These are phyloP conservation scores for Epinotia nisella DNA, from an alignment of 2,888 invertebrate genomes.

Conservation along the genomic window DNA sequence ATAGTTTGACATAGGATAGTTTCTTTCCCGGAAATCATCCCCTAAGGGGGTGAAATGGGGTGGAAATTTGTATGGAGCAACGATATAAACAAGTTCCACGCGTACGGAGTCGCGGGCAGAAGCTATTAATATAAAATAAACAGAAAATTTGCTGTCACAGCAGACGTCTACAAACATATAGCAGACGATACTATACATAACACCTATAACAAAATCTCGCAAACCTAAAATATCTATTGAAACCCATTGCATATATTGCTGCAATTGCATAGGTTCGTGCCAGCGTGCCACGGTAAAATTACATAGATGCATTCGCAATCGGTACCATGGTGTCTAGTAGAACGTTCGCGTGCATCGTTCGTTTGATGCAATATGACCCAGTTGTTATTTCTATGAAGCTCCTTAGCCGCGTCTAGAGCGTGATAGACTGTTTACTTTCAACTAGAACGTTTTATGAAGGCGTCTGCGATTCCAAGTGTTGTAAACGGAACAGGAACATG, in stretches of 20 bases:
- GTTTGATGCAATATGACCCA: conserved; percentile 79
- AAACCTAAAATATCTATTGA: background rate
- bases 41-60: too few species aligned
- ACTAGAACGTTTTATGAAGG: conserved; percentile 20
- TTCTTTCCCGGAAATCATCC: too few species aligned
- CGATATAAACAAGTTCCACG: too few species aligned
- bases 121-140: background rate
- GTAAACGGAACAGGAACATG: conserved; percentile 23
- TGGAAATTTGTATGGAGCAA: too few species aligned
- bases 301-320: conserved; percentile 69
- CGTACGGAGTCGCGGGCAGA: too few species aligned
- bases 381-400: conserved; percentile 72
- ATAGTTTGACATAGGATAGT: too few species aligned
- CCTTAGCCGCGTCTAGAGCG: conserved; percentile 49
- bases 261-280: conserved; percentile 57
- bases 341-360: conserved; percentile 73
- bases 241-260: conserved; percentile 52
- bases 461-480: conserved; percentile 10
- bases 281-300: conserved; percentile 71
- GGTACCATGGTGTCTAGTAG: conserved; percentile 72
- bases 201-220: background rate
- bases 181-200: background rate
- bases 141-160: background rate
- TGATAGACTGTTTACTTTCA: conserved; percentile 40
- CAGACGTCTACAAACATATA: background rate